These are phyloP conservation scores for Lycia hirtaria DNA, from an alignment of 2,888 invertebrate species.

Conservation along the genomic window DNA sequence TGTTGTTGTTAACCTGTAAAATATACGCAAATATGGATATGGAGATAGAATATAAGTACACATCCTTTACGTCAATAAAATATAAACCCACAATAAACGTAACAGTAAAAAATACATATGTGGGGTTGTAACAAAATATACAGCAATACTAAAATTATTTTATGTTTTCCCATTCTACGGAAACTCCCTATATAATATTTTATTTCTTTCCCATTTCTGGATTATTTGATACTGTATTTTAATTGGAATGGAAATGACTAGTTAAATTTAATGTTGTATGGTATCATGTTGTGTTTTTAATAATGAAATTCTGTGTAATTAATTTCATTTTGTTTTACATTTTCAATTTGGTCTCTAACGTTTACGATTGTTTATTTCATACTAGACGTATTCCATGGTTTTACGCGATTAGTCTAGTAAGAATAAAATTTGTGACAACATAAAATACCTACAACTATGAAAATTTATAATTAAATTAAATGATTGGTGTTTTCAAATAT, in stretches of 20 bases:
- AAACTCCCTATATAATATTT: conserved; percentile 15
- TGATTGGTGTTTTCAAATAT: no score
- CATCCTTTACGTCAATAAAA: conserved; percentile 18
- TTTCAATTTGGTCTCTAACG: no score
- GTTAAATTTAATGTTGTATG: neutral
- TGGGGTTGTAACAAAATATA: conserved; percentile 27
- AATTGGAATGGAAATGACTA: neutral
- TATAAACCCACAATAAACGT: conserved; percentile 19
- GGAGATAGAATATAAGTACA: conserved; percentile 5
- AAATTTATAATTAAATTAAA: no score
- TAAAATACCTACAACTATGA: no score
- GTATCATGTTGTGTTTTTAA: no score
- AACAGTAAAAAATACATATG: conserved; percentile 30
- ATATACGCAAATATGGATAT: conserved; percentile 1
- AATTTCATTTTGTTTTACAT: no score
- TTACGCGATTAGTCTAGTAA: no score
- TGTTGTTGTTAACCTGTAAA: neutral
- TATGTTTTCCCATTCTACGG: conserved; percentile 18
- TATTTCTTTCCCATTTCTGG: neutral
- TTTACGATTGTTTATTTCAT: no score
- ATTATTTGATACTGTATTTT: conserved; percentile 11
- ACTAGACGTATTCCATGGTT: no score
- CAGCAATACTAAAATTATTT: conserved; percentile 33
- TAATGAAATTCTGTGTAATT: no score
- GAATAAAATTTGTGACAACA: no score